Base-by-base conservation (phyloP, 2,113 vertebrate genomes). In the Urocitellus parryii region DNA sequence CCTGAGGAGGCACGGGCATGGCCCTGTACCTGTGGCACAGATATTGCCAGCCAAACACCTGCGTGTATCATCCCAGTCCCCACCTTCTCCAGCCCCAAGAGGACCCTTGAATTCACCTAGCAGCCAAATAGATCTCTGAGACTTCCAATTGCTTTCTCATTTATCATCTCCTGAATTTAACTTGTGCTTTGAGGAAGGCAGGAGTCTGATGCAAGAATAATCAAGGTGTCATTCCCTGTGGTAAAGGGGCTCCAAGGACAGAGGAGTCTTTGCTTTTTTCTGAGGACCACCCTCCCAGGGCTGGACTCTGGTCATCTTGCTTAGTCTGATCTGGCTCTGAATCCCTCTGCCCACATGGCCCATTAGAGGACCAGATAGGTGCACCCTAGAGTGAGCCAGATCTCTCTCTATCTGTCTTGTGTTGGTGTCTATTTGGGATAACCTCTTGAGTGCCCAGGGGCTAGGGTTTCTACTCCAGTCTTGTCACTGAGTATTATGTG, bases 401-500 rank as follows among this genome's bases (percentile, higher is more conserved):
- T 1, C 16, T 8, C 1, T 29, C 18, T 48, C 48, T 48, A 58
- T 88, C 24, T 1, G 0, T 4, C 14, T 76, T 25, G 51, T 45
- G 9, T 0, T 2, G 8, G 3, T 45, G 4, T 79, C 18, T 32
- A 5, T 14, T 63, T 7, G 0, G 3, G 3, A 12, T 74, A 22
- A 34, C 3, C 8, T 14, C 5, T 6, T 48, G 9, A 61, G 27
- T 51, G 17, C 48, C 24, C 6, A 2, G 3, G 61, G 81, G 2
- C 77, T 29, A 14, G 5, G 11, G 8, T 83, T 53, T 56, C 2
- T 88, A 9, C 5, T 61, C 27, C 29, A 18, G 4, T 6, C 32
- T 0, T 32, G 17, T 29, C 37, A 3, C 25, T 18, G 2, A 5
- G 9, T 4, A 1, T 48, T 12, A 2, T 10, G 4, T 61, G 39